Evolutionary conservation across 2,888 invertebrate genomes (phyloP), one percentile per base, ranked within the genome.

Genomic region (Noctua comes): DNA sequence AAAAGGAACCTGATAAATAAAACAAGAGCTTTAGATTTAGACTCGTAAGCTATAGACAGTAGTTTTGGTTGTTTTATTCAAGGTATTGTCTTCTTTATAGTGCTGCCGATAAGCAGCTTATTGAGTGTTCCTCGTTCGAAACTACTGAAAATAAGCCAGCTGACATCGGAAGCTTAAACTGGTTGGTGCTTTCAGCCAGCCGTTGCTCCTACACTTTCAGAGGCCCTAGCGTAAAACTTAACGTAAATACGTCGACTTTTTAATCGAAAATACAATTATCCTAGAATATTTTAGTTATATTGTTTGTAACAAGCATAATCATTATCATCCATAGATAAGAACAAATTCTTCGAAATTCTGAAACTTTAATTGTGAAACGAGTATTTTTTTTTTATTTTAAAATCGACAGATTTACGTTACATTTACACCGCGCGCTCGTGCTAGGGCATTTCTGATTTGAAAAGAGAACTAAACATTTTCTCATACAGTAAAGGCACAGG

Each of bases 71-170:
- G 24, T 54, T 40, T 57, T 73, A 73, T 75, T n/a, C 57, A 48
- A 43, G 13, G 46, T 5, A 31, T 48, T 62, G 48, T 40, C 36
- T 36, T 16, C 11, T 62, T 36, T 40, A 27, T 16, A 18, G 75
- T n/a, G 40, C 24, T 31, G 11, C 21, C 21, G 43, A 54, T 80
- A 80, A 72, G 80, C 48, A 48, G 78, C 80, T 79, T 79, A 79
- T 40, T 57, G 54, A 79, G 31, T 64, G n/a, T 68, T 43, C 46
- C 51, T 48, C 24, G 51, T 43, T 43, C n/a, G 59, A 1, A 68
- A 31, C 46, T 57, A 31, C 72, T 65, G 27, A 72, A 57, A 48
- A 40, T 75, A 76, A 71, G 54, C 65, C 46, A 40, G 36, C 54
- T 54, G 36, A 13, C 36, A 24, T 54, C 31, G 31, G 51, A 62